Evolutionary conservation across 2,797 vertebrate species (phyloP).

Genomic region (Diglossa cyanea): DNA sequence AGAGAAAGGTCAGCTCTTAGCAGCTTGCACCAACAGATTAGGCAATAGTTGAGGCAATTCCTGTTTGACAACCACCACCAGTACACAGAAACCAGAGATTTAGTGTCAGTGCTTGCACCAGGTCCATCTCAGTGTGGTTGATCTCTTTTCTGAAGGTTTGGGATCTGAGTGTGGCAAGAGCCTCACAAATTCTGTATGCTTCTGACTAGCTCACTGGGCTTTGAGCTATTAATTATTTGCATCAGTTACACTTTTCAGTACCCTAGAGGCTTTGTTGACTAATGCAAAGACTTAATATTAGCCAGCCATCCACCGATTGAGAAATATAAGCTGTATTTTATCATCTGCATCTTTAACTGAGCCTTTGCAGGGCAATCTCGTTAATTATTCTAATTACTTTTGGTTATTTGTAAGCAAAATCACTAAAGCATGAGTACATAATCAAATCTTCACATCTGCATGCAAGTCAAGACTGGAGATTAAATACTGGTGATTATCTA

Average conservation of each 20-base stretch:
- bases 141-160: not conserved
- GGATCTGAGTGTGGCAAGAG: not conserved
- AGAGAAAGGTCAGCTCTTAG: not conserved
- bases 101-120: not conserved
- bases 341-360: slow-evolving; percentile 31
- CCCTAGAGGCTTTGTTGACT: slow-evolving; percentile 51
- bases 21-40: not conserved
- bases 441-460: slow-evolving; percentile 52
- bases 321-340: slow-evolving; percentile 39
- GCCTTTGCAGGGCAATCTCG: slow-evolving; percentile 32
- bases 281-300: slow-evolving; percentile 44
- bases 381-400: slow-evolving; percentile 59
- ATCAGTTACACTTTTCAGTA: slow-evolving; percentile 30
- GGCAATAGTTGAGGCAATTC: not conserved
- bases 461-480: slow-evolving; percentile 43
- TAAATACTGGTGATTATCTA: slow-evolving; percentile 13
- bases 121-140: not conserved
- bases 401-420: slow-evolving; percentile 55
- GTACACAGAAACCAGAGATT: not conserved
- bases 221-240: slow-evolving; percentile 34
- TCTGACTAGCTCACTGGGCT: not conserved
- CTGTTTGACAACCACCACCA: not conserved
- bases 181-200: not conserved
- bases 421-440: slow-evolving; percentile 40
- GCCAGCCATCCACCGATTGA: slow-evolving; percentile 29